A percentile compares a stretch with the other conserved stretches of the same genome.
phyloP scores from a whole-genome alignment of 2,113 vertebrate genomes.

The Paradisaea rubra region DNA sequence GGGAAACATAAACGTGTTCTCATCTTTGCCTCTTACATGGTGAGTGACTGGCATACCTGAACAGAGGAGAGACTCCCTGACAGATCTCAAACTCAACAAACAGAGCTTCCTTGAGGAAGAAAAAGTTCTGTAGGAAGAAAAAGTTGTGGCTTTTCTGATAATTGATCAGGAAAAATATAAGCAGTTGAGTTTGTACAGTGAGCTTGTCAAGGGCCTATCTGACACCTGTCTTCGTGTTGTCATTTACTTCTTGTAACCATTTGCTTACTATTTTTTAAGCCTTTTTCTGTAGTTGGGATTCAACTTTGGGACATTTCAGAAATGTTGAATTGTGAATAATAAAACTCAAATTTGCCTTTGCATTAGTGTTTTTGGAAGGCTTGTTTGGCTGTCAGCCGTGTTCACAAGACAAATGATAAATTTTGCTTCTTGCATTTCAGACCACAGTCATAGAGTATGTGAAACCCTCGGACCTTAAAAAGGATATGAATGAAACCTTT shows the following conservation, averaged over 20 bases:
- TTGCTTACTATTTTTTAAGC: background rate
- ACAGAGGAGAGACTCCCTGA: background rate
- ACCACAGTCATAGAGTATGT: conserved; percentile 98
- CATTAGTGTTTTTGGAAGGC: background rate
- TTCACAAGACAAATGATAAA: background rate
- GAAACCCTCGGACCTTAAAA: conserved; percentile 95
- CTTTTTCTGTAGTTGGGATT: background rate
- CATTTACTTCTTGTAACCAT: background rate
- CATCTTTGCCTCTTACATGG: conserved; percentile 98
- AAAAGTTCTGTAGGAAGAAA: background rate
- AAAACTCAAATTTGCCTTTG: background rate
- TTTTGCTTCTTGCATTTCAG: conserved; percentile 61
- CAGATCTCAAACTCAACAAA: background rate
- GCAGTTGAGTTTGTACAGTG: background rate
- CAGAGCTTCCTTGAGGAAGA: background rate
- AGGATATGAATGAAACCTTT: conserved; percentile 98
- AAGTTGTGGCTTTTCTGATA: background rate
- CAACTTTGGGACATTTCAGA: background rate
- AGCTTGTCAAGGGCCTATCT: background rate
- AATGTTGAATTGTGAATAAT: background rate
- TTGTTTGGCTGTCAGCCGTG: background rate
- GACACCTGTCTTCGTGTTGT: background rate
- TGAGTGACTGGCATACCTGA: conserved; percentile 53
- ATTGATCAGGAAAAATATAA: background rate
- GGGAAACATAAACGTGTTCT: conserved; percentile 97